Conservation (phyloP, 1,140 invertebrate genomes). For the Aphelenchoides avenae region DNA sequence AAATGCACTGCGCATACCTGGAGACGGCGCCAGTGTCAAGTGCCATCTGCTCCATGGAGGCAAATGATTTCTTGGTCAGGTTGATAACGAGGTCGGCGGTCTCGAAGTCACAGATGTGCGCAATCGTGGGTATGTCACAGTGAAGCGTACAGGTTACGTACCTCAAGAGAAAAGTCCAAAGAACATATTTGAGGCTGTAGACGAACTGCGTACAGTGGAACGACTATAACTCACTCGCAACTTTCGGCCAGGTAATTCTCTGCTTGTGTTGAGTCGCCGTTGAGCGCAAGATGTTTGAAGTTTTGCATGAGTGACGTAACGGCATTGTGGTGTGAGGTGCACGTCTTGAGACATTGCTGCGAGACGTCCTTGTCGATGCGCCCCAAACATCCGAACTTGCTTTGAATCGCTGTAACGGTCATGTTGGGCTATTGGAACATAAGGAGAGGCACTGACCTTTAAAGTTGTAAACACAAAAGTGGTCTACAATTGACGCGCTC, state of each 20-base stretch:
- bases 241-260: constrained; percentile 53
- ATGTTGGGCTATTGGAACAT: background rate
- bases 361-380: constrained; percentile 38
- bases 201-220: constrained; percentile 13
- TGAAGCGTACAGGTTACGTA: constrained; percentile 56
- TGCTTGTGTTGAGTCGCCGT: constrained; percentile 55
- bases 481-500: constrained; percentile 53
- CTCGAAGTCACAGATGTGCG: constrained; percentile 51
- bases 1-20: constrained; percentile 46
- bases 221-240: constrained; percentile 45
- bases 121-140: constrained; percentile 55
- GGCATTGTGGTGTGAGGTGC: constrained; percentile 51
- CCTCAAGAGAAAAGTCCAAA: constrained; percentile 28
- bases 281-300: constrained; percentile 55
- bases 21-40: constrained; percentile 55
- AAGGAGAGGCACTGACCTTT: constrained; percentile 37
- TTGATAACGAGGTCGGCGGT: constrained; percentile 56
- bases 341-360: constrained; percentile 43
- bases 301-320: constrained; percentile 53
- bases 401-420: constrained; percentile 42
- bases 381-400: constrained; percentile 52
- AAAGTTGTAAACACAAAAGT: constrained; percentile 58
- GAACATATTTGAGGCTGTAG: too few relatives aligned
- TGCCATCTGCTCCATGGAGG: constrained; percentile 52
- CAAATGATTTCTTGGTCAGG: constrained; percentile 48